A percentile compares a stretch with the other conserved stretches of the same genome.
phyloP scores from a whole-genome alignment of 2,797 vertebrate genomes.

The Clamator glandarius region DNA sequence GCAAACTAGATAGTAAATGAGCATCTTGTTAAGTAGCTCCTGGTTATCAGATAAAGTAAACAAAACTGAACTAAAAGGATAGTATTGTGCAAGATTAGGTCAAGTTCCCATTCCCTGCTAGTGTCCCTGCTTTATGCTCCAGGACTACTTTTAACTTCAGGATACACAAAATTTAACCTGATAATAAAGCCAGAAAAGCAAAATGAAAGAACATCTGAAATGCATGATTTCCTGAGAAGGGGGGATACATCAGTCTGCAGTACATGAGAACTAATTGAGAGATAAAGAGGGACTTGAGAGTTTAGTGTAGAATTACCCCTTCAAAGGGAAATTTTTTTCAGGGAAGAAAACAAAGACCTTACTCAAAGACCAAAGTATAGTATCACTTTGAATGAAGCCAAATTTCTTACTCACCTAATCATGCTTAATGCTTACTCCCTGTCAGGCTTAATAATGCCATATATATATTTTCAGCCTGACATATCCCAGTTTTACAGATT shows the following conservation, averaged over 20 bases:
- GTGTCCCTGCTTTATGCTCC: constrained; percentile 25
- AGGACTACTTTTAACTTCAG: constrained; percentile 3
- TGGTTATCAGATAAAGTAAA: constrained; percentile 69
- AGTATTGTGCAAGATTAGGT: constrained; percentile 34
- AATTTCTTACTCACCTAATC: neutral
- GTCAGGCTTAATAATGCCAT: neutral
- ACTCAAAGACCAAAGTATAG: neutral
- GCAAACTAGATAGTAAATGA: constrained; percentile 57
- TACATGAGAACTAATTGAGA: neutral
- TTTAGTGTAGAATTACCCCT: neutral
- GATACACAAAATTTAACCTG: constrained; percentile 21
- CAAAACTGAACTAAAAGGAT: constrained; percentile 48
- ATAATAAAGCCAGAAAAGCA: constrained; percentile 1
- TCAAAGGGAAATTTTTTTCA: neutral
- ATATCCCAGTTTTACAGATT: neutral
- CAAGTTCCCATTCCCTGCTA: constrained; percentile 42
- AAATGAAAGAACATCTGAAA: constrained; percentile 18
- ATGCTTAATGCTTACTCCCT: too few relatives aligned
- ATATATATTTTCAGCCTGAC: neutral
- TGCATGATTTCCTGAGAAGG: neutral
- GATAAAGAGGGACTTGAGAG: neutral
- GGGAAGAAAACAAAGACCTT: neutral
- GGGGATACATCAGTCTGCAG: neutral
- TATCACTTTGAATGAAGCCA: neutral
- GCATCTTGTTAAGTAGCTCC: constrained; percentile 64